Evolutionary conservation across 2,888 invertebrate genomes (phyloP).

Genomic region (Hirtodrosophila trivittata): DNA sequence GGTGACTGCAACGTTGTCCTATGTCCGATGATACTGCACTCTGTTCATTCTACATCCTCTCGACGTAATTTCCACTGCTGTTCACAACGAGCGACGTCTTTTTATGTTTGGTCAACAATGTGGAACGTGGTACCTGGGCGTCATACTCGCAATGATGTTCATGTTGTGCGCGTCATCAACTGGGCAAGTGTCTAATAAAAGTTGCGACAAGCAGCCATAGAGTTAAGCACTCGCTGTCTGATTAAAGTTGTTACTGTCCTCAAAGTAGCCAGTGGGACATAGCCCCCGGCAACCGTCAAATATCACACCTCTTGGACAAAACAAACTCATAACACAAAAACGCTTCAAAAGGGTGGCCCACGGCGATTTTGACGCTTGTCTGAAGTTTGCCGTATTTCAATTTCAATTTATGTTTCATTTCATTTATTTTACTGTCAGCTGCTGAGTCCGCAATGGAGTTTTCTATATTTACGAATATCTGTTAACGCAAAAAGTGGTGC

Average conservation of each 20-base stretch:
- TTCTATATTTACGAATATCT: slow-evolving; percentile 35
- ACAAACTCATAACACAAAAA: slow-evolving; percentile 24
- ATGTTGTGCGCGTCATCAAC: slow-evolving; percentile 40
- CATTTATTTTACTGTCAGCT: slow-evolving; percentile 53
- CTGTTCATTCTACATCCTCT: slow-evolving; percentile 11
- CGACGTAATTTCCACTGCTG: slow-evolving; percentile 63
- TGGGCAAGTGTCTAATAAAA: slow-evolving; percentile 58
- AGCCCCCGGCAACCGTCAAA: slow-evolving; percentile 30
- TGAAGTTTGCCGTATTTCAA: slow-evolving; percentile 51
- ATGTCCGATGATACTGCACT: slow-evolving; percentile 8
- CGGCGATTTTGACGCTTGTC: slow-evolving; percentile 44
- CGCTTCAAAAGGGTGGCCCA: slow-evolving; percentile 35
- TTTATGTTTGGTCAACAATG: slow-evolving; percentile 79
- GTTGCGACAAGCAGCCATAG: slow-evolving; percentile 25
- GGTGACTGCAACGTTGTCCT: slow-evolving; percentile 21
- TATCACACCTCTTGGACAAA: slow-evolving; percentile 45
- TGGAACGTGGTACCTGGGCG: slow-evolving; percentile 53
- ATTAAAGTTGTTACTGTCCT: slow-evolving; percentile 59
- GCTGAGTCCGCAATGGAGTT: slow-evolving; percentile 4
- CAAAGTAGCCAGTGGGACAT: slow-evolving; percentile 34
- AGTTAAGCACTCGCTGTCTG: slow-evolving; percentile 36
- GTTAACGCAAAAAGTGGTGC: slow-evolving; percentile 65
- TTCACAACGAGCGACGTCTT: slow-evolving; percentile 43
- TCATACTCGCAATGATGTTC: slow-evolving; percentile 16
- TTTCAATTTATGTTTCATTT: slow-evolving; percentile 71